Evolutionary conservation across 2,888 invertebrate species (phyloP), one percentile per base, ranked within the genome.

Genomic region (Alsophila aescularia): DNA sequence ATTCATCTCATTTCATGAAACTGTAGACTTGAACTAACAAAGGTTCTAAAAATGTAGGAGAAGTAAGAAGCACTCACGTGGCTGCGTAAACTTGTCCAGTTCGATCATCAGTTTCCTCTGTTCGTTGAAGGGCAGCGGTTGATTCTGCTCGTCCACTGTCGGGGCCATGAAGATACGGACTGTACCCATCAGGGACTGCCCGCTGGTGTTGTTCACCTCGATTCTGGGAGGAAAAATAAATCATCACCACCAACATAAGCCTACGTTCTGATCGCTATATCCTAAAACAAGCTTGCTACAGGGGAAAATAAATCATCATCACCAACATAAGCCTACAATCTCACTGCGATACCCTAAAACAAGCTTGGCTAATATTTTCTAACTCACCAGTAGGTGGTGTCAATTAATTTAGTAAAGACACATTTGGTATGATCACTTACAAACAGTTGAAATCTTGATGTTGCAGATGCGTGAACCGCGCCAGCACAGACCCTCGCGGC

Each of bases 101-200:
- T 96, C 96, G 52, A 95, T 92, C 93, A 95, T 94, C 41, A 94
- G 81, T 8, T 88, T 79, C 47, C 94, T 90, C 80, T 96, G 95
- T 40, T 94, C 94, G 6, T 66, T 51, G 57, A 64, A 69, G 39
- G 52, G 5, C 13, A 69, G 36, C 7, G 56, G 47, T 27, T 53
- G 47, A 0, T 66, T 63, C 8, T 16, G 29, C 75, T 95, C 95
- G 74, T 62, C 50, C 5, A 13, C 18, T 10, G 21, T 37, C 0
- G 96, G 95, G 0, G 94, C 95, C 66, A 95, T 72, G 90, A 95
- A 96, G 66, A 96, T 93, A 7, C 96, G 93, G 58, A 94, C 93
- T 0, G 95, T 96, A 21, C 95, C 95, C 77, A 87, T 88, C 49
- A 81, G 76, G 2, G 79, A 77, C 12, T 77, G 72, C 0, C 91